Conservation (phyloP, 2,113 vertebrate species). For the Callorhinus ursinus region DNA sequence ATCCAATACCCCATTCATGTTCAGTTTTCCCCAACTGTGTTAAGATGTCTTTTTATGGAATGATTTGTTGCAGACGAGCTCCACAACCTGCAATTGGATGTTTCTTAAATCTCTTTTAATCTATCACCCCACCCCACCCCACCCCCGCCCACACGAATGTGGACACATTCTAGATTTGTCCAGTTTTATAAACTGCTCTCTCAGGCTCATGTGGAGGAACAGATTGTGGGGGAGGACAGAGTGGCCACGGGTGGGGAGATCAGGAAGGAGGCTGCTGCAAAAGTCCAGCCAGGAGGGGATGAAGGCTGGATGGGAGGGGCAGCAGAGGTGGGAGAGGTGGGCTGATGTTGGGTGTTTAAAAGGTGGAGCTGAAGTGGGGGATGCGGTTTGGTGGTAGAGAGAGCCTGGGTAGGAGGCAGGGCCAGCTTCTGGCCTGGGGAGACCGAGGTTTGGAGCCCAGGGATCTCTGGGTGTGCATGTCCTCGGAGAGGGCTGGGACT, state of each 20-base stretch:
- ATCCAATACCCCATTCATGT: background rate
- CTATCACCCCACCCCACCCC: background rate
- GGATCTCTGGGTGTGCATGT: background rate
- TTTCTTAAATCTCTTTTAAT: slow-evolving; percentile 10
- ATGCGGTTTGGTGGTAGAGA: background rate
- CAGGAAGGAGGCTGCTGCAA: background rate
- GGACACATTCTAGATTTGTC: background rate
- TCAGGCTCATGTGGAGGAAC: background rate
- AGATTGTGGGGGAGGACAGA: background rate
- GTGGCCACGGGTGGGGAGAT: background rate
- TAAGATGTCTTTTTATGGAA: slow-evolving; percentile 2
- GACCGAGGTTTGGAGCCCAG: background rate
- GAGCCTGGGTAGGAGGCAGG: background rate
- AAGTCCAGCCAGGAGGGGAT: background rate
- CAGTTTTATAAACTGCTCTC: background rate
- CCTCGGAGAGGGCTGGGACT: too few species aligned
- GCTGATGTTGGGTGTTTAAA: background rate
- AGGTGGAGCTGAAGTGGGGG: background rate
- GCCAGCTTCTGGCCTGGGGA: background rate
- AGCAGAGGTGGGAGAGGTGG: background rate
- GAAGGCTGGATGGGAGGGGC: background rate
- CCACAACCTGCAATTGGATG: background rate
- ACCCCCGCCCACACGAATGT: background rate
- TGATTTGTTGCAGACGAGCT: background rate
- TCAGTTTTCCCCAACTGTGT: background rate